Conservation (phyloP, 2,888 invertebrate species). For the Acrocyrtus sp. region DNA sequence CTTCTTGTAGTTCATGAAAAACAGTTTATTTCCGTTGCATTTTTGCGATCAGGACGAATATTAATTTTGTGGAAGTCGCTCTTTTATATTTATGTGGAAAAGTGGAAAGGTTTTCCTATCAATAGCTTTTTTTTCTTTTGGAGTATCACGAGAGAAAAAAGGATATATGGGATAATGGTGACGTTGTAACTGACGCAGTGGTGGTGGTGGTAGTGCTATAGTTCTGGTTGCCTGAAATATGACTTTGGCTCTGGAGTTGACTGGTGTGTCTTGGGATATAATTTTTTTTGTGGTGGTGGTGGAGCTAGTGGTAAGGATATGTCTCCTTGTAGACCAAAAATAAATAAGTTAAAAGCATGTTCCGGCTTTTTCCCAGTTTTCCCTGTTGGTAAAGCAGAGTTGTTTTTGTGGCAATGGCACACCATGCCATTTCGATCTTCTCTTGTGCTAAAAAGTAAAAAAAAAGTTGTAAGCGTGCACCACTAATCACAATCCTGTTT, state of each 20-base stretch:
- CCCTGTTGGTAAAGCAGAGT: slow-evolving; percentile 4
- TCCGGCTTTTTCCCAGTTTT: too few species aligned
- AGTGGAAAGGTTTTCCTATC: too few species aligned
- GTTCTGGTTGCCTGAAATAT: slow-evolving; percentile 41
- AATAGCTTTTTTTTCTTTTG: too few species aligned
- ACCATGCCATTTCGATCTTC: too few species aligned
- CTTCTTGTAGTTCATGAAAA: slow-evolving; percentile 49
- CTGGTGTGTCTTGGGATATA: slow-evolving; percentile 37
- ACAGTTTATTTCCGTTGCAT: slow-evolving; percentile 52
- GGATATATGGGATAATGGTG: too few species aligned
- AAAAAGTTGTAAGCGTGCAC: slow-evolving; percentile 3
- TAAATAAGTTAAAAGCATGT: slow-evolving; percentile 27
- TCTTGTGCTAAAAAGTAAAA: neutral
- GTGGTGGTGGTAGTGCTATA: neutral
- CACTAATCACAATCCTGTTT: too few species aligned
- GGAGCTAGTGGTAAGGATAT: neutral
- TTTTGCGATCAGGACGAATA: slow-evolving; percentile 52
- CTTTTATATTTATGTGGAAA: slow-evolving; percentile 44
- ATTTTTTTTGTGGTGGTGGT: slow-evolving; percentile 24
- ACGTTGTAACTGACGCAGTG: slow-evolving; percentile 4
- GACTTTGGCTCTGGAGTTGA: slow-evolving; percentile 46
- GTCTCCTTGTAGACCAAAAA: slow-evolving; percentile 32
- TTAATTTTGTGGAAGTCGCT: slow-evolving; percentile 45
- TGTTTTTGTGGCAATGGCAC: too few species aligned
- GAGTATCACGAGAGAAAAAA: too few species aligned